Percentiles rank a stretch among this genome's conserved stretches.
Evolutionary conservation across 2,113 vertebrate genomes (phyloP).

Genomic region (Laticauda laticaudata): DNA sequence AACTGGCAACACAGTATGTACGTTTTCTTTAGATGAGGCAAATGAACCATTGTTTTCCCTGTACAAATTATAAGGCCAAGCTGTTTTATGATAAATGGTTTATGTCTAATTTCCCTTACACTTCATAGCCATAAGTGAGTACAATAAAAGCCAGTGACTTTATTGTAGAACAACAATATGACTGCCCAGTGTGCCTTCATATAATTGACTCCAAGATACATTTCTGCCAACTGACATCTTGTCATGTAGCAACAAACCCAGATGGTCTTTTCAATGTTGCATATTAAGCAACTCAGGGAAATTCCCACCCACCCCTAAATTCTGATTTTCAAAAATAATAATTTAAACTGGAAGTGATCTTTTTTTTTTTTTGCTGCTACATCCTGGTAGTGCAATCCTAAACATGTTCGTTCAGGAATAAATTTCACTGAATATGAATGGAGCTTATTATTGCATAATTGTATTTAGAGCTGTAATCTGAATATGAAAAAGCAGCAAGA

Average conservation of each 20-base stretch:
- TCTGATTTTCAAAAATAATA: slow-evolving; percentile 23
- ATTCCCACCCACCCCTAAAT: slow-evolving; percentile 15
- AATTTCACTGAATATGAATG: not conserved
- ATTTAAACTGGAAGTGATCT: not conserved
- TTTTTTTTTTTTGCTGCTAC: slow-evolving; percentile 20
- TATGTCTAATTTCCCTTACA: not conserved
- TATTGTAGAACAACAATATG: not conserved
- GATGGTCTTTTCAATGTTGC: slow-evolving; percentile 23
- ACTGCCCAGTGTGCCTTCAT: slow-evolving; percentile 20
- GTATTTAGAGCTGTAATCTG: not conserved
- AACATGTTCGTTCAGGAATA: not conserved
- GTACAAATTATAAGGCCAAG: slow-evolving; percentile 13
- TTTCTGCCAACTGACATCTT: not conserved
- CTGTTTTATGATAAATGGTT: slow-evolving; percentile 12
- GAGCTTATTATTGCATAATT: not conserved
- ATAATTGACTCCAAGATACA: accelerated
- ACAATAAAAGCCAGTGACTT: slow-evolving; percentile 25
- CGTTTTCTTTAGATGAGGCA: not conserved
- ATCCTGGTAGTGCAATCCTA: not conserved
- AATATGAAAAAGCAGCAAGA: not conserved
- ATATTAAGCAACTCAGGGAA: not conserved
- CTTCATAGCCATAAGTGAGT: slow-evolving; percentile 17
- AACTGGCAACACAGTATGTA: not conserved
- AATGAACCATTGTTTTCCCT: not conserved
- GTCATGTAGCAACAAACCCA: not conserved